Evolutionary conservation across 1,140 invertebrate species (phyloP).

Genomic region (Potamilus streckersoni): DNA sequence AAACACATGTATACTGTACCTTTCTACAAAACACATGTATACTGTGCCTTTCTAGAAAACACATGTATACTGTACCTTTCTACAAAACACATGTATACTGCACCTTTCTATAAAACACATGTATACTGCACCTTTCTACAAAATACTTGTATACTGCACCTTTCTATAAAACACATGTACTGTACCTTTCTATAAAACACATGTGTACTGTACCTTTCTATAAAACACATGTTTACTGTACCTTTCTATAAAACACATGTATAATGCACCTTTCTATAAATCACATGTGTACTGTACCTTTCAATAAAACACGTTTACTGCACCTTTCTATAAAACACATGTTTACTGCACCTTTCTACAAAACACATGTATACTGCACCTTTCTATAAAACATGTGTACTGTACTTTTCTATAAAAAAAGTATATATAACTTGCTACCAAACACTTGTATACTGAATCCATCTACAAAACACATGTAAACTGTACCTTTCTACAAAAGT

Average conservation of each 20-base stretch:
- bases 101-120: conserved; percentile 48
- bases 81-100: not conserved
- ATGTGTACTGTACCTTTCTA: too few species aligned
- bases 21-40: conserved; percentile 34
- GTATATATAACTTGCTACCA: conserved; percentile 54
- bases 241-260: conserved; percentile 43
- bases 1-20: conserved; percentile 34
- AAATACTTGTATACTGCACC: conserved; percentile 33
- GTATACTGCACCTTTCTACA: conserved; percentile 49
- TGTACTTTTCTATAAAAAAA: conserved; percentile 48
- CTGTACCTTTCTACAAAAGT: too few species aligned
- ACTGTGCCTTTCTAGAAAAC: conserved; percentile 48
- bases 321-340: conserved; percentile 48
- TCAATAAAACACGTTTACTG: conserved; percentile 14
- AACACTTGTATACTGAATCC: too few species aligned
- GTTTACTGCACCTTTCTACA: conserved; percentile 49
- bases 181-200: conserved; percentile 54
- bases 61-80: conserved; percentile 49
- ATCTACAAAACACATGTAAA: not conserved
- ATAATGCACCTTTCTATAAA: conserved; percentile 48
- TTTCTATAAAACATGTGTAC: conserved; percentile 34
- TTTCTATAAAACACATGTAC: conserved; percentile 34
- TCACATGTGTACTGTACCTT: conserved; percentile 44
- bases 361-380: conserved; percentile 33
- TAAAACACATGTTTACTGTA: conserved; percentile 14